These are phyloP conservation scores for Chaetorhynchus papuensis DNA, from an alignment of 2,113 vertebrate genomes.

Conservation along the genomic window DNA sequence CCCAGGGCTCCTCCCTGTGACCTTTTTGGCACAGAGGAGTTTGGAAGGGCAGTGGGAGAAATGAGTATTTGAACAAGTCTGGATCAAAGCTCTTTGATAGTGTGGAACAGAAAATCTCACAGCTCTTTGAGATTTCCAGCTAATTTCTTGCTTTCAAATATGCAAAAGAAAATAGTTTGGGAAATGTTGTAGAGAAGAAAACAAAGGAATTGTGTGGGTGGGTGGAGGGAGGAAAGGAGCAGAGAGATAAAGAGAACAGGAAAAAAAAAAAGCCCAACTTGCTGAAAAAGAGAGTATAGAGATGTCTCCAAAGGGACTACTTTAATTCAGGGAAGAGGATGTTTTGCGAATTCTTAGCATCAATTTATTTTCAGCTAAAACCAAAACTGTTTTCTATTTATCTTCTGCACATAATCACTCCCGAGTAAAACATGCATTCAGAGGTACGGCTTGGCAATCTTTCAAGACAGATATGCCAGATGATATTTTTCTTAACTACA, in stretches of 20 bases:
- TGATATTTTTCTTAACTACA: background rate
- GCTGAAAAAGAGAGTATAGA: background rate
- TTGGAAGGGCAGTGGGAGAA: background rate
- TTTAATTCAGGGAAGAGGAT: constrained; percentile 2
- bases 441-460: background rate
- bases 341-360: background rate
- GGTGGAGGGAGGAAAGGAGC: background rate
- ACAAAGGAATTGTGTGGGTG: constrained; percentile 3
- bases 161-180: background rate
- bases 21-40: background rate
- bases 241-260: background rate
- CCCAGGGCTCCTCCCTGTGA: background rate
- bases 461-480: background rate
- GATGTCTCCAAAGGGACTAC: background rate
- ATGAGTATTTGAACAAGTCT: background rate
- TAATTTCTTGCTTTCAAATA: constrained; percentile 7
- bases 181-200: background rate
- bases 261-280: background rate
- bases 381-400: constrained; percentile 10
- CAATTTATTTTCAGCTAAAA: constrained; percentile 1
- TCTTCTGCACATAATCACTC: background rate
- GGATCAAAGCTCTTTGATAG: background rate
- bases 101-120: background rate
- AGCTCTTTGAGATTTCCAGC: background rate
- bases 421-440: background rate